Evolutionary conservation across 2,113 vertebrate genomes (phyloP).

Genomic region (Eublepharis macularius): DNA sequence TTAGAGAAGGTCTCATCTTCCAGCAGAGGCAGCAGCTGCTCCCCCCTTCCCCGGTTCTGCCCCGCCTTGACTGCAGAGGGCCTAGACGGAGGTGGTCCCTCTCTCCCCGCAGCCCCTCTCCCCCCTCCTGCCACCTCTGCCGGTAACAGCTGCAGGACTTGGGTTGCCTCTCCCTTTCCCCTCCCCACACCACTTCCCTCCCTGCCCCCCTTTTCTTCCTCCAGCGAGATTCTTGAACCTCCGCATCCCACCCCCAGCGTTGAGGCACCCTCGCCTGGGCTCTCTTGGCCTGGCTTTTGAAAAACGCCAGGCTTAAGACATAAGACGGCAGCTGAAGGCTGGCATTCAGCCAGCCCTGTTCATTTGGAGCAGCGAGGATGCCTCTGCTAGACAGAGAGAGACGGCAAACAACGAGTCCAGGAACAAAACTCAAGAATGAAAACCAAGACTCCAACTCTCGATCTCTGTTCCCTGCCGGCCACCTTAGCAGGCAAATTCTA

Average conservation of each 20-base stretch:
- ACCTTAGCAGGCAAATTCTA: too few species aligned
- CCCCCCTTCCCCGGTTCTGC: background rate
- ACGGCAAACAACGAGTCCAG: background rate
- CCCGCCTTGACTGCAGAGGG: slow-evolving; percentile 20
- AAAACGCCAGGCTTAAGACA: slow-evolving; percentile 62
- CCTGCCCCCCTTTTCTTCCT: background rate
- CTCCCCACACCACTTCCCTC: background rate
- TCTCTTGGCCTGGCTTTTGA: slow-evolving; percentile 61
- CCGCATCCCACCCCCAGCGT: slow-evolving; percentile 11
- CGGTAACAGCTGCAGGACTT: slow-evolving; percentile 56
- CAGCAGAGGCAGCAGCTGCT: background rate
- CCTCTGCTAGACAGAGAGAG: slow-evolving; percentile 21
- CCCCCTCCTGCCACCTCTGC: slow-evolving; percentile 15
- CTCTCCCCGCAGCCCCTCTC: background rate
- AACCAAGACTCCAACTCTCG: background rate
- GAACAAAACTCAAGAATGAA: too few species aligned
- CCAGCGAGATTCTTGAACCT: background rate
- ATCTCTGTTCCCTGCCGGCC: too few species aligned
- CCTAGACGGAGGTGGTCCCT: slow-evolving; percentile 37
- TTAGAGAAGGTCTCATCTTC: too few species aligned
- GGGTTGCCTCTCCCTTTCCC: background rate
- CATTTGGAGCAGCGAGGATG: slow-evolving; percentile 55
- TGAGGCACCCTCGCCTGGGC: slow-evolving; percentile 16
- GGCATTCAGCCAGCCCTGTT: slow-evolving; percentile 56
- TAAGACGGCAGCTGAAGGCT: slow-evolving; percentile 64